Conservation (phyloP, 2,113 vertebrate species). For the Lycaon pictus region DNA sequence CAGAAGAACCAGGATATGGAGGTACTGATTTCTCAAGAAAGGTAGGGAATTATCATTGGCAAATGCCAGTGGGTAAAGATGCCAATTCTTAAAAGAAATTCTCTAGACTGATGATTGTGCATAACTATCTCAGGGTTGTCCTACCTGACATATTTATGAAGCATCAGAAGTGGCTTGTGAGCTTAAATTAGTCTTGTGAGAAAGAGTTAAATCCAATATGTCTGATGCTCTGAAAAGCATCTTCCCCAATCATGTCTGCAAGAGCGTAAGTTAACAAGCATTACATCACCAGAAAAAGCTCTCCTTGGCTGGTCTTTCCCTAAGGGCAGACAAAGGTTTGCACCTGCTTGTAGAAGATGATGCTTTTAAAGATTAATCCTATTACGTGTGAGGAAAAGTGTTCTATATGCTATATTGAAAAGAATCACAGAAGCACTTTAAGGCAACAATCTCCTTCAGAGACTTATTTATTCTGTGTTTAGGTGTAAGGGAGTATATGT, state of each 20-base stretch:
- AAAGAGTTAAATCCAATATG: slow-evolving; percentile 34
- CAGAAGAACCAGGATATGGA: not conserved
- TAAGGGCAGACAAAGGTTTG: slow-evolving; percentile 33
- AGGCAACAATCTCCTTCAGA: not conserved
- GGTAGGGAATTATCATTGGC: not conserved
- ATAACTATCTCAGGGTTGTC: not conserved
- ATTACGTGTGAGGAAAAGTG: not conserved
- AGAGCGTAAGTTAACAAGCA: slow-evolving; percentile 34
- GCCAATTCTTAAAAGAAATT: not conserved
- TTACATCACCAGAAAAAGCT: slow-evolving; percentile 42
- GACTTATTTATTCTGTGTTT: not conserved
- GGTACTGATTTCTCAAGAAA: slow-evolving; percentile 26
- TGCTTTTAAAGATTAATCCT: slow-evolving; percentile 48
- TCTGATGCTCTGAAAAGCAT: not conserved
- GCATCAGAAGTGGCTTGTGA: not conserved
- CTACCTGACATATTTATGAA: not conserved
- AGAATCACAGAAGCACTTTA: slow-evolving; percentile 17
- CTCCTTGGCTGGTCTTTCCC: not conserved
- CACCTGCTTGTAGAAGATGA: slow-evolving; percentile 34
- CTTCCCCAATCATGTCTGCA: not conserved
- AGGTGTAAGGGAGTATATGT: not conserved
- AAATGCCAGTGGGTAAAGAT: not conserved
- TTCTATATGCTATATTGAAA: not conserved
- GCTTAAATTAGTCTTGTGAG: slow-evolving; percentile 36
- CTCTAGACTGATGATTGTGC: not conserved